Conservation (phyloP, 1,140 invertebrate species). For the Penaeus chinensis region DNA sequence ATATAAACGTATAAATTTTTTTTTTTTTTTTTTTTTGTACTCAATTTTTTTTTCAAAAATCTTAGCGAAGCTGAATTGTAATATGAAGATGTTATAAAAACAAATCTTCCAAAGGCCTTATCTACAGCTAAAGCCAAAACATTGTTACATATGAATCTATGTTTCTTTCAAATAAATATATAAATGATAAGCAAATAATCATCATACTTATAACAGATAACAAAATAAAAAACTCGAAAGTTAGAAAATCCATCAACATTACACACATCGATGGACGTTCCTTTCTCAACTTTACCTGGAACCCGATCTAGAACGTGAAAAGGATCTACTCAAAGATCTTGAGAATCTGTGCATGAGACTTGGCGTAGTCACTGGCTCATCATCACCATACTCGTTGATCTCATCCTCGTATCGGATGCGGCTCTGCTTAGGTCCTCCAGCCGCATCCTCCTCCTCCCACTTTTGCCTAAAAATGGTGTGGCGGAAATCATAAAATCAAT, state of each 20-base stretch:
- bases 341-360: constrained; percentile 55
- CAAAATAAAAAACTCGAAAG: not conserved
- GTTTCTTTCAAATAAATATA: too few relatives aligned
- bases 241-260: not conserved
- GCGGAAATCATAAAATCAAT: not conserved
- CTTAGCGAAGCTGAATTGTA: too few relatives aligned
- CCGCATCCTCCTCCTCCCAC: constrained; percentile 61
- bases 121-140: too few relatives aligned
- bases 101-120: too few relatives aligned
- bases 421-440: constrained; percentile 46
- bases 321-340: constrained; percentile 54
- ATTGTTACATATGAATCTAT: too few relatives aligned
- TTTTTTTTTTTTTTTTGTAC: too few relatives aligned
- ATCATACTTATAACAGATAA: not conserved
- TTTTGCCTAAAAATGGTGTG: constrained; percentile 34
- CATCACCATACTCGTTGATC: constrained; percentile 40
- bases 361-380: constrained; percentile 26
- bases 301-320: constrained; percentile 52
- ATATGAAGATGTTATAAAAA: too few relatives aligned
- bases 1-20: too few relatives aligned
- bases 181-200: too few relatives aligned
- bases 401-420: constrained; percentile 62
- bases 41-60: too few relatives aligned
- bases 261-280: not conserved
- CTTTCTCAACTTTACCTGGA: not conserved